Conservation (phyloP, 2,797 vertebrate genomes). For the Eutrigla gurnardus region DNA sequence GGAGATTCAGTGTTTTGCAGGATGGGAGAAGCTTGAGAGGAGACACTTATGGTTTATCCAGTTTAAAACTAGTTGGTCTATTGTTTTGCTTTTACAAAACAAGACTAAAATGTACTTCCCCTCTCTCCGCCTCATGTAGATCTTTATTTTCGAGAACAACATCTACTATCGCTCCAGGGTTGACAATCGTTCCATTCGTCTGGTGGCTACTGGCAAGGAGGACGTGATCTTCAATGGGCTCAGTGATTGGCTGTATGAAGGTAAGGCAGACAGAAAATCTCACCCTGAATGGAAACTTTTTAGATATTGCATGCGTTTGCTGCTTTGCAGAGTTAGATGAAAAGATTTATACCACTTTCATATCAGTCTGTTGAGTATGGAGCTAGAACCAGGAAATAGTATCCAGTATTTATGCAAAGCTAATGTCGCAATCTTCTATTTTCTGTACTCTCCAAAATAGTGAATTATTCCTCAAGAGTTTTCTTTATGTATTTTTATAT, state of each 20-base stretch:
- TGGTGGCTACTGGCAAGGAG: conserved; percentile 96
- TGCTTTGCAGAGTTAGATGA: background rate
- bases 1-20: background rate
- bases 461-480: background rate
- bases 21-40: background rate
- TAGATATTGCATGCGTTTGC: too few species aligned
- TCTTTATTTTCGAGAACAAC: conserved; percentile 99
- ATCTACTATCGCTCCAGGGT: conserved; percentile 97
- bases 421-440: background rate
- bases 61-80: background rate
- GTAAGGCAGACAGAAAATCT: conserved; percentile 74
- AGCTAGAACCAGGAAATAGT: background rate
- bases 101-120: background rate
- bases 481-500: background rate
- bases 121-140: conserved; percentile 76
- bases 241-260: conserved; percentile 98
- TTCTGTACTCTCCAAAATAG: background rate
- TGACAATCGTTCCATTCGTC: conserved; percentile 94
- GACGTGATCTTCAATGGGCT: conserved; percentile 97
- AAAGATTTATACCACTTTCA: background rate
- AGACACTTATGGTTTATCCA: background rate
- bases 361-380: background rate
- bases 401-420: background rate
- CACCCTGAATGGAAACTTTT: background rate
- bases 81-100: background rate